Evolutionary conservation across 2,888 invertebrate species (phyloP), one percentile per base, ranked within the genome.

Genomic region (Pachycephus smyrnensis): DNA sequence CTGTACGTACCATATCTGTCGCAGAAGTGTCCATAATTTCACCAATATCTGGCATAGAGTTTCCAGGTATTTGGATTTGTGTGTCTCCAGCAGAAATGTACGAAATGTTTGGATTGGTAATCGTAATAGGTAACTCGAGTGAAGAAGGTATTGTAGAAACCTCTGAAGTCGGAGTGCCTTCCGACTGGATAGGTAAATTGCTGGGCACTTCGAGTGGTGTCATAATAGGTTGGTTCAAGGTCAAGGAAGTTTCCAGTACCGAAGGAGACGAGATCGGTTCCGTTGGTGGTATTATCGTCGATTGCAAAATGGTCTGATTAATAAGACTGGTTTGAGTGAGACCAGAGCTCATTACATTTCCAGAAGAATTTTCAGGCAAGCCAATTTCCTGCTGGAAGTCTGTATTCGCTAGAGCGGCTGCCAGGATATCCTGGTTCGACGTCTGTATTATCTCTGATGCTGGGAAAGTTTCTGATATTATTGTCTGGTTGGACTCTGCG

Each of bases 161-260:
- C 75, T 87, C 84, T 68, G 93, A 76, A 84, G 86, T 84, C 36
- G 88, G 76, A 88, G 91, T 84, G 9, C 85, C 71, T 87, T 93
- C 87, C 86, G 93, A 82, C 77, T 91, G 89, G 88, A 92, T 82
- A 82, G 92, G 86, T 88, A 90, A 78, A 80, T 81, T 94, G 68
- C 93, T 93, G 9, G 96, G 96, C 35, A 95, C 93, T 90, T 96
- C 96, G 36, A 95, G 91, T 0, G 96, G 95, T 1, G 96, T 95
- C 97, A 97, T 97, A 76, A 97, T 97, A 0, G 97, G 96, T 90
- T 95, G 96, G 88, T 96, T 94, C 30, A 96, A 92, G 15, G 95
- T 94, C 6, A 95, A 93, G 84, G 95, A 96, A 0, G 96, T 96
- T 90, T 96, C 96, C 4, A 95, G 94, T 0, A 96, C 95, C 82